These are phyloP conservation scores for Drosophila watanabei DNA, from an alignment of 1,140 invertebrate genomes.

Conservation along the genomic window DNA sequence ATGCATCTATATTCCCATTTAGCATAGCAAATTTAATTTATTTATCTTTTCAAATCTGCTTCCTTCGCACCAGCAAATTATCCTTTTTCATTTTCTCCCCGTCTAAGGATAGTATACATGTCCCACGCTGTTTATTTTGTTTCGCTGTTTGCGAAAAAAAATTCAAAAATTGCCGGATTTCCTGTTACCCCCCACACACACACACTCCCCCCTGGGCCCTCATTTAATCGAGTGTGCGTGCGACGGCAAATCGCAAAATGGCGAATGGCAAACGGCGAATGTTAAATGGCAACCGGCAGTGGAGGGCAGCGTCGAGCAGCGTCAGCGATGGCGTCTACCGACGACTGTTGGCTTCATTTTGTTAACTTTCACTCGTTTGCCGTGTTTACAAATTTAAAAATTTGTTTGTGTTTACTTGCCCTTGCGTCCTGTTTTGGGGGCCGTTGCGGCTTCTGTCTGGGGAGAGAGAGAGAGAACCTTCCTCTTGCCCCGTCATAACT, in stretches of 20 bases:
- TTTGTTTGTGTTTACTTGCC: conserved; percentile 78
- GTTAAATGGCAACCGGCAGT: conserved; percentile 26
- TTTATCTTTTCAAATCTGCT: conserved; percentile 7
- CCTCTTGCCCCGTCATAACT: conserved; percentile 66
- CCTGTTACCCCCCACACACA: conserved; percentile 44
- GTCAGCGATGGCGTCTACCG: conserved; percentile 48
- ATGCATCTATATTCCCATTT: background rate
- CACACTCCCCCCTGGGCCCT: background rate
- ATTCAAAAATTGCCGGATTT: conserved; percentile 79
- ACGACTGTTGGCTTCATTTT: conserved; percentile 68
- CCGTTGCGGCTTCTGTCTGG: conserved; percentile 25
- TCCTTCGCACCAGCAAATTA: conserved; percentile 10
- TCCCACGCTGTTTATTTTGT: conserved; percentile 59
- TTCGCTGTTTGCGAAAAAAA: conserved; percentile 66
- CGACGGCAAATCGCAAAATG: conserved; percentile 42
- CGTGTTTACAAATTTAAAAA: conserved; percentile 82
- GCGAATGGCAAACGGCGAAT: conserved; percentile 13
- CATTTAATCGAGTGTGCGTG: conserved; percentile 58
- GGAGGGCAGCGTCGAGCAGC: conserved; percentile 18
- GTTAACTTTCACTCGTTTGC: conserved; percentile 67
- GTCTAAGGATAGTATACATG: conserved; percentile 21
- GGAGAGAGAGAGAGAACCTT: background rate
- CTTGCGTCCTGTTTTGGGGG: conserved; percentile 19
- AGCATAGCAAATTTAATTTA: conserved; percentile 1
- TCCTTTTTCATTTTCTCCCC: background rate